These are phyloP conservation scores for Nymphalis polychloros DNA, from an alignment of 2,888 invertebrate species.

Conservation along the genomic window DNA sequence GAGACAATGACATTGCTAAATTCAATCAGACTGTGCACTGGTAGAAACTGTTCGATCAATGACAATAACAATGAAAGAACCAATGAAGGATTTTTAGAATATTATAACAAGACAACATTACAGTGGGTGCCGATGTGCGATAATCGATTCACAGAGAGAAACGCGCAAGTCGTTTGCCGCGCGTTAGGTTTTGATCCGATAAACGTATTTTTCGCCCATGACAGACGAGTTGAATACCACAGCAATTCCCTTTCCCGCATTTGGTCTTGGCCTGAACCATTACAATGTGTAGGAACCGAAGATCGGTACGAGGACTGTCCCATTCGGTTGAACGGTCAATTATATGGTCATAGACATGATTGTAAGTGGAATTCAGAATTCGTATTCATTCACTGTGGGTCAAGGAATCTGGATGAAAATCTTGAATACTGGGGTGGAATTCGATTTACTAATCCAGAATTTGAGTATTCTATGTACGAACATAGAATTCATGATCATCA, in stretches of 20 bases:
- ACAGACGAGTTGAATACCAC: constrained; percentile 92
- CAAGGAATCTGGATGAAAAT: constrained; percentile 83
- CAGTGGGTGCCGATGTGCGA: constrained; percentile 99
- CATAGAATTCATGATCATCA: constrained; percentile 90
- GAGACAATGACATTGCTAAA: constrained; percentile 81
- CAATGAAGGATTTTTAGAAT: constrained; percentile 94
- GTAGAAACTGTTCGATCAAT: constrained; percentile 84
- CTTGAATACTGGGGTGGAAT: constrained; percentile 98
- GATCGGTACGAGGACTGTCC: constrained; percentile 90
- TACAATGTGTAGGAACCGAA: constrained; percentile 91
- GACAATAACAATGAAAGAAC: constrained; percentile 75
- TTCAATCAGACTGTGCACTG: constrained; percentile 90
- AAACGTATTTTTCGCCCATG: constrained; percentile 93
- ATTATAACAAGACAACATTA: constrained; percentile 95
- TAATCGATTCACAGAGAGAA: constrained; percentile 95
- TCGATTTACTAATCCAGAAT: constrained; percentile 93
- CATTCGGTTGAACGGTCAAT: constrained; percentile 93
- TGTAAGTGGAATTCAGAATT: constrained; percentile 95
- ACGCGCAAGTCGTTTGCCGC: constrained; percentile 97
- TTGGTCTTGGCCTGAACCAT: constrained; percentile 97
- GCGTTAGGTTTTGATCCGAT: constrained; percentile 94
- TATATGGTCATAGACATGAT: constrained; percentile 91
- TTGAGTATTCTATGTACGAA: constrained; percentile 92
- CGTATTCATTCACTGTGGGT: constrained; percentile 96
- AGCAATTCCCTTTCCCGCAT: constrained; percentile 92